Conservation (phyloP, 1,140 invertebrate genomes). For the Megalonaias nervosa region DNA sequence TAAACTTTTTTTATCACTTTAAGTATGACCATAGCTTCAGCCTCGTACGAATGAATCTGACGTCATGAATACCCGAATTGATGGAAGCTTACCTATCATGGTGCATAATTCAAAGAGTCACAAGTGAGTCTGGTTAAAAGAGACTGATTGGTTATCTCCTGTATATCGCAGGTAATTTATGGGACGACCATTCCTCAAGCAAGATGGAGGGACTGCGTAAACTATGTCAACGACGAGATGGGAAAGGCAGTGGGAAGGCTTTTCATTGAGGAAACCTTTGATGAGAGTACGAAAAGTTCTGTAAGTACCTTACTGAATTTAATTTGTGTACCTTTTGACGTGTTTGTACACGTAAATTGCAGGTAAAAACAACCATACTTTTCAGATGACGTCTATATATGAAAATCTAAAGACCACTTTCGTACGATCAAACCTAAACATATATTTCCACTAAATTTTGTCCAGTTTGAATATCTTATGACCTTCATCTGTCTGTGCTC, state of each 20-base stretch:
- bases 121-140: too few relatives aligned
- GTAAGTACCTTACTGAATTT: background rate
- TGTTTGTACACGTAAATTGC: background rate
- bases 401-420: background rate
- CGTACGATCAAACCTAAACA: background rate
- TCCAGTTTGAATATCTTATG: too few relatives aligned
- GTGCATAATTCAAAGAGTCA: too few relatives aligned
- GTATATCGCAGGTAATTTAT: constrained; percentile 73
- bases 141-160: background rate
- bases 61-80: too few relatives aligned
- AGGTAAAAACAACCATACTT: background rate
- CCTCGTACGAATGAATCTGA: too few relatives aligned
- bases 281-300: constrained; percentile 10
- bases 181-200: constrained; percentile 81
- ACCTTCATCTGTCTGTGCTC: too few relatives aligned
- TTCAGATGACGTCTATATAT: background rate
- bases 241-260: constrained; percentile 87
- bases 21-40: too few relatives aligned
- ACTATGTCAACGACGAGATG: constrained; percentile 85
- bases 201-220: constrained; percentile 86
- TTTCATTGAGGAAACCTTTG: constrained; percentile 25
- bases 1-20: too few relatives aligned
- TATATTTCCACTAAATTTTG: too few relatives aligned
- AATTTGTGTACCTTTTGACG: background rate
- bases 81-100: too few relatives aligned